These are phyloP conservation scores for Gallinago jamesoni DNA, from an alignment of 2,113 vertebrate species.

Conservation along the genomic window DNA sequence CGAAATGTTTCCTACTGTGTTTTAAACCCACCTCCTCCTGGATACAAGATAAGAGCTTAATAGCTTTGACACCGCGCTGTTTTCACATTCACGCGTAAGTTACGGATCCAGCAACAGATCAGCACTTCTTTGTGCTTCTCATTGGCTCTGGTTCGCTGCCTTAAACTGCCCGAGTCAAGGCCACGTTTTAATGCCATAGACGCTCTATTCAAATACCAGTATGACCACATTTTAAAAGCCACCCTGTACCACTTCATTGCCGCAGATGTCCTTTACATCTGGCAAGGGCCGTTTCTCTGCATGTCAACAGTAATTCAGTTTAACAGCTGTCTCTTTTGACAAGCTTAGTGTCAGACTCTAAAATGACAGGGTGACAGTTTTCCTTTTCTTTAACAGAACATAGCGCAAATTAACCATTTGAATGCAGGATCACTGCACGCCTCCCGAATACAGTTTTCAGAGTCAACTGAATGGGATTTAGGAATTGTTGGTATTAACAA, in stretches of 20 bases:
- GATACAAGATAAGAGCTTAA: constrained; percentile 55
- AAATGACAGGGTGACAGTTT: constrained; percentile 82
- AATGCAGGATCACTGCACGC: constrained; percentile 35
- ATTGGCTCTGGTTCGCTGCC: constrained; percentile 63
- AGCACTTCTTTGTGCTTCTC: constrained; percentile 69
- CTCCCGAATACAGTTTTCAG: neutral
- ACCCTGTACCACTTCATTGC: constrained; percentile 77
- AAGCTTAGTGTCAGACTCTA: constrained; percentile 80
- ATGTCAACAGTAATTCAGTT: constrained; percentile 84
- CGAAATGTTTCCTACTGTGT: constrained; percentile 35
- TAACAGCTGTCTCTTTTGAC: constrained; percentile 86
- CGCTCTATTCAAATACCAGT: constrained; percentile 73
- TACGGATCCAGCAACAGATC: constrained; percentile 62
- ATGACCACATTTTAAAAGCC: constrained; percentile 79
- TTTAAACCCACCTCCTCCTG: constrained; percentile 50
- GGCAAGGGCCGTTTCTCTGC: constrained; percentile 75
- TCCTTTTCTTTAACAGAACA: constrained; percentile 73
- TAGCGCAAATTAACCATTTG: constrained; percentile 77
- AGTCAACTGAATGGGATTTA: constrained; percentile 1
- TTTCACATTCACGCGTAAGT: constrained; percentile 61
- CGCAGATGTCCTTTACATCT: constrained; percentile 85
- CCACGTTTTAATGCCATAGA: constrained; percentile 71
- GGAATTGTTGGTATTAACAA: constrained; percentile 17
- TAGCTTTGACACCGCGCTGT: constrained; percentile 11
- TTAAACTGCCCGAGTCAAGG: constrained; percentile 68